Evolutionary conservation across 2,888 invertebrate genomes (phyloP), one percentile per base, ranked within the genome.

Genomic region (Caprella mutica): DNA sequence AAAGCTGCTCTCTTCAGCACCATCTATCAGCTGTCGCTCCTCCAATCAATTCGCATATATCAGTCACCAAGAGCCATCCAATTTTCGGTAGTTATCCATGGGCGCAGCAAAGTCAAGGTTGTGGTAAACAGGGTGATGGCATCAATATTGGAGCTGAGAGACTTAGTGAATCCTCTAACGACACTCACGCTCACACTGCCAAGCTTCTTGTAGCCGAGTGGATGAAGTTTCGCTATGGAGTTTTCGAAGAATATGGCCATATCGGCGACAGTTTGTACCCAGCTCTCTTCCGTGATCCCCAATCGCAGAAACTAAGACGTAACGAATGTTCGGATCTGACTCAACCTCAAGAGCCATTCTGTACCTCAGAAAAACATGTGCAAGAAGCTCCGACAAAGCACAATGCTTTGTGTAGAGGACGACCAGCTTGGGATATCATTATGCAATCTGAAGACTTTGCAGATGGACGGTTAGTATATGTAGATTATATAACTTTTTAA

Each of bases 201-300:
- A 76, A 12, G 68, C 60, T 58, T 9, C 38, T 82, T 35, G 75
- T 80, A 1, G 78, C 78, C 66, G 79, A 82, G 67, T 82, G 81
- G 76, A 78, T 80, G 4, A 81, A 80, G 72, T 81, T 80, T 68
- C 76, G 82, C 1, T 83, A 81, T 71, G 83, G 83, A 1, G 77
- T 82, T 5, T 82, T 81, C 69, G 81, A 82, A 67, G 82, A 82
- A 69, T 77, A 78, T 61, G 81, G 81, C 2, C 80, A 77, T 68
- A 71, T 71, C 40, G 75, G 75, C 52, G 81, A 81, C 69, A 74
- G 76, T 1, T 74, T 79, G 35, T 80, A 80, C 68, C 80, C 81
- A 1, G 71, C 74, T 61, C 79, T 78, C 65, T 79, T 77, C 68
- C 33, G 63, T n/a, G 63, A 63, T 46, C 63, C 63, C 33, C 42